These are phyloP conservation scores for Notolabrus celidotus DNA, from an alignment of 2,797 vertebrate genomes.

Conservation along the genomic window DNA sequence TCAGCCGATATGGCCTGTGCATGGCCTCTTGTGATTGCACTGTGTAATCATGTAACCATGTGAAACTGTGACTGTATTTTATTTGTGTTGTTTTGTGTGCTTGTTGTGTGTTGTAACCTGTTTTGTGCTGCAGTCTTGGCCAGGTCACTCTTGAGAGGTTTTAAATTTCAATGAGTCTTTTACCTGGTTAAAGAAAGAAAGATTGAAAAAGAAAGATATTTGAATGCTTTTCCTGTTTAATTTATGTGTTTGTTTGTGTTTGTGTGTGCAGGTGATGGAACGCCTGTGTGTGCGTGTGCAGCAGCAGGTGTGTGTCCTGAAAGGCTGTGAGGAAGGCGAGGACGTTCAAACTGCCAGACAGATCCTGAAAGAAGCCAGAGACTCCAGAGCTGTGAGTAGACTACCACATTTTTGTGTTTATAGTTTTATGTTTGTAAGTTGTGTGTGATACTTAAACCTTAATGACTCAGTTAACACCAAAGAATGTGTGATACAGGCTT, in stretches of 20 bases:
- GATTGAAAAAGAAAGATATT: no score
- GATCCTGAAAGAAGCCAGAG: slow-evolving; percentile 93
- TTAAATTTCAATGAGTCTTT: no score
- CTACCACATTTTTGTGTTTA: neutral
- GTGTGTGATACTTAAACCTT: neutral
- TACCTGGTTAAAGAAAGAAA: no score
- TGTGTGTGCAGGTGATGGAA: slow-evolving; percentile 89
- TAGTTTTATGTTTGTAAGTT: neutral
- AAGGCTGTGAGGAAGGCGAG: slow-evolving; percentile 88
- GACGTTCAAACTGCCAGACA: slow-evolving; percentile 91
- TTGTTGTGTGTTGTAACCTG: no score
- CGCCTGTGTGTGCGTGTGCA: slow-evolving; percentile 91
- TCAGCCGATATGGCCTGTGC: no score
- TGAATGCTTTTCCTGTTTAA: neutral
- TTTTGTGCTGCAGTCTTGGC: no score
- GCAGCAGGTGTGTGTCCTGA: slow-evolving; percentile 91
- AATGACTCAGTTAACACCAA: neutral
- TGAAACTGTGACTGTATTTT: no score
- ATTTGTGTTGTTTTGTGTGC: no score
- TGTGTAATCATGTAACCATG: no score
- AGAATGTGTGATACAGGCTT: neutral
- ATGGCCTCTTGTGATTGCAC: no score
- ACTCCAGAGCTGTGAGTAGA: slow-evolving; percentile 90
- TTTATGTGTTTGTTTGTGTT: slow-evolving; percentile 42
- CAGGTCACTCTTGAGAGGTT: no score